phyloP scores from a whole-genome alignment of 2,888 invertebrate genomes.

The Lymantria dispar region DNA sequence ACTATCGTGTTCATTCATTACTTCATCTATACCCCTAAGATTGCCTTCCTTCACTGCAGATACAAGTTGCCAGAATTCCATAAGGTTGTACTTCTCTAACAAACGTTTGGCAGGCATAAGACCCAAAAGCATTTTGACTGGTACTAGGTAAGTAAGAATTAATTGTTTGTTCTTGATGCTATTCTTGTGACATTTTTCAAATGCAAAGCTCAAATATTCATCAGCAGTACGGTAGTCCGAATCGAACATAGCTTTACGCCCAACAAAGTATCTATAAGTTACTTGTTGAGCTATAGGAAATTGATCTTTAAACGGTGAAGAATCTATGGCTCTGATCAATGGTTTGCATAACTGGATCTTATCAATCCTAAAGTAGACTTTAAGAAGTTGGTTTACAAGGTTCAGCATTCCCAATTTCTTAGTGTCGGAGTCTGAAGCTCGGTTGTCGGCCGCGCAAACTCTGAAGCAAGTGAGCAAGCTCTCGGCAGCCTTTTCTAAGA shows the following conservation, averaged over 20 bases:
- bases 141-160: slow-evolving; percentile 96
- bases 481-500: slow-evolving; percentile 96
- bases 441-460: slow-evolving; percentile 96
- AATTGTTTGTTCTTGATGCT: slow-evolving; percentile 94
- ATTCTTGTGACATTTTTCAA: slow-evolving; percentile 92
- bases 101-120: slow-evolving; percentile 93
- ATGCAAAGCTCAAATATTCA: slow-evolving; percentile 95
- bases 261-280: slow-evolving; percentile 98
- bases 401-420: slow-evolving; percentile 98
- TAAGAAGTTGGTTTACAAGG: slow-evolving; percentile 97
- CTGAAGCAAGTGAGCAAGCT: slow-evolving; percentile 96
- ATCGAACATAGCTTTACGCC: slow-evolving; percentile 99
- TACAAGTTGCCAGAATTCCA: slow-evolving; percentile 95
- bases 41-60: slow-evolving; percentile 95
- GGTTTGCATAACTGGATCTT: slow-evolving; percentile 96
- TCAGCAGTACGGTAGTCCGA: slow-evolving; percentile 97
- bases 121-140: slow-evolving; percentile 98
- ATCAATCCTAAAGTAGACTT: slow-evolving; percentile 95
- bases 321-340: slow-evolving; percentile 97
- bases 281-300: slow-evolving; percentile 97
- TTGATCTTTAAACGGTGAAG: slow-evolving; percentile 92
- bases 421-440: slow-evolving; percentile 94
- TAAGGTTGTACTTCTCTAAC: slow-evolving; percentile 93
- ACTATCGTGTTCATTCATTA: slow-evolving; percentile 92
- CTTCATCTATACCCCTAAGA: slow-evolving; percentile 90